phyloP scores from a whole-genome alignment of 2,888 invertebrate genomes.

The Himalopsyche anomala region DNA sequence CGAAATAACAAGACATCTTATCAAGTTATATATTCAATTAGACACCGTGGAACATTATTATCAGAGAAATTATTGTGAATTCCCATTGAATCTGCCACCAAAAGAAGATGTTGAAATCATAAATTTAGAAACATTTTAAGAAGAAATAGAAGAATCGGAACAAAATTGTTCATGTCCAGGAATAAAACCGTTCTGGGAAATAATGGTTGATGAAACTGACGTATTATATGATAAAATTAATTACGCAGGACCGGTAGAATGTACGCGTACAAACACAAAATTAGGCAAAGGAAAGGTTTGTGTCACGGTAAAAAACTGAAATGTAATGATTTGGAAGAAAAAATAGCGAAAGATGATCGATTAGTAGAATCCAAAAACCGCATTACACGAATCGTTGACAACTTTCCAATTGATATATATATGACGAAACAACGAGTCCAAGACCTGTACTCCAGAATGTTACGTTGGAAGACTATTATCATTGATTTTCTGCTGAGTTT shows the following conservation, averaged over 20 bases:
- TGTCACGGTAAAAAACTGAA: neutral
- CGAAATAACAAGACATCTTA: slow-evolving; percentile 69
- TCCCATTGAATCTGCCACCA: slow-evolving; percentile 68
- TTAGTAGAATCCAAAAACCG: neutral
- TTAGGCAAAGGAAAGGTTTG: neutral
- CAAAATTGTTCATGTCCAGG: slow-evolving; percentile 62
- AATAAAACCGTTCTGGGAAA: slow-evolving; percentile 49
- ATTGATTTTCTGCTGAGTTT: slow-evolving; percentile 57
- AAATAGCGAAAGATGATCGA: neutral
- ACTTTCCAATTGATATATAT: slow-evolving; percentile 55
- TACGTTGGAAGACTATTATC: slow-evolving; percentile 53
- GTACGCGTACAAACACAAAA: neutral
- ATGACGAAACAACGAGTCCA: slow-evolving; percentile 35
- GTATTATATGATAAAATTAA: neutral
- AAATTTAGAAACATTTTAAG: slow-evolving; percentile 66
- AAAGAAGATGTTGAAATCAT: slow-evolving; percentile 49
- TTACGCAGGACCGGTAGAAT: neutral
- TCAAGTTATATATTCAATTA: slow-evolving; percentile 69
- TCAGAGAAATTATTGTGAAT: slow-evolving; percentile 75
- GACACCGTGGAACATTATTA: slow-evolving; percentile 71
- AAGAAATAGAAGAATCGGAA: slow-evolving; percentile 63
- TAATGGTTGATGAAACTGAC: slow-evolving; percentile 18
- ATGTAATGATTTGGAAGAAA: neutral
- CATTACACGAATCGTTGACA: slow-evolving; percentile 11
- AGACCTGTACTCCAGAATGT: slow-evolving; percentile 57